phyloP scores from a whole-genome alignment of 1,140 invertebrate species.

The Caenorhabditis briggsae region DNA sequence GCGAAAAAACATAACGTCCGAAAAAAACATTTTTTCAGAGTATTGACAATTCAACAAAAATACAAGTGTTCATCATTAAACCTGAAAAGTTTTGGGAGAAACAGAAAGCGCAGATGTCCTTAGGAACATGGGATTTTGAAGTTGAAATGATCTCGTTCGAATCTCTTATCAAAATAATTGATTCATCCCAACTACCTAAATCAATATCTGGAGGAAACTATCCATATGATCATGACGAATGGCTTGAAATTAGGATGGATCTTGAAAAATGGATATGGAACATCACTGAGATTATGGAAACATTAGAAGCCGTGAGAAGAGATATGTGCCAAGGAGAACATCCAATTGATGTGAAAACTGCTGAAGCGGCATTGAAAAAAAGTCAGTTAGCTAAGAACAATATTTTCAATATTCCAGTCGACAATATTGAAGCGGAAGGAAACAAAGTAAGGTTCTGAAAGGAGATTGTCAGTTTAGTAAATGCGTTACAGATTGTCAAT shows the following conservation, averaged over 20 bases:
- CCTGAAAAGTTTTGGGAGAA: conserved; percentile 99
- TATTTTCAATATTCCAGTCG: conserved; percentile 41
- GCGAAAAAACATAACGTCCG: neutral
- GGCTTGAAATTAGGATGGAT: conserved; percentile 91
- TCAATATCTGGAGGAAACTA: conserved; percentile 91
- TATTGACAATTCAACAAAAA: conserved; percentile 70
- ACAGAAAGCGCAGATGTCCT: conserved; percentile 87
- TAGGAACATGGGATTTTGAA: conserved; percentile 86
- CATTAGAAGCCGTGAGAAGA: conserved; percentile 33
- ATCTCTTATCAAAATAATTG: conserved; percentile 90
- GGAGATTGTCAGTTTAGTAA: neutral
- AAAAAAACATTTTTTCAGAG: conserved; percentile 38
- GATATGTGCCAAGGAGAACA: conserved; percentile 37
- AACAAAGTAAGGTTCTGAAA: conserved; percentile 26
- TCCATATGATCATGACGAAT: conserved; percentile 93
- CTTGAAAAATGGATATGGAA: conserved; percentile 62
- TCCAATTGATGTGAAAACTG: conserved; percentile 4
- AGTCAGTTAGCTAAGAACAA: conserved; percentile 34
- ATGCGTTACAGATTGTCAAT: conserved; percentile 52
- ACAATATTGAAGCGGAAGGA: conserved; percentile 31
- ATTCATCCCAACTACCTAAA: conserved; percentile 89
- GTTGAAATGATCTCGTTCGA: conserved; percentile 95
- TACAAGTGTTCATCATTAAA: conserved; percentile 95
- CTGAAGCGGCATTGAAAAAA: conserved; percentile 4
- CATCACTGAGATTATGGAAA: conserved; percentile 47